phyloP scores from a whole-genome alignment of 2,888 invertebrate species.

The Cybosia mesomella region DNA sequence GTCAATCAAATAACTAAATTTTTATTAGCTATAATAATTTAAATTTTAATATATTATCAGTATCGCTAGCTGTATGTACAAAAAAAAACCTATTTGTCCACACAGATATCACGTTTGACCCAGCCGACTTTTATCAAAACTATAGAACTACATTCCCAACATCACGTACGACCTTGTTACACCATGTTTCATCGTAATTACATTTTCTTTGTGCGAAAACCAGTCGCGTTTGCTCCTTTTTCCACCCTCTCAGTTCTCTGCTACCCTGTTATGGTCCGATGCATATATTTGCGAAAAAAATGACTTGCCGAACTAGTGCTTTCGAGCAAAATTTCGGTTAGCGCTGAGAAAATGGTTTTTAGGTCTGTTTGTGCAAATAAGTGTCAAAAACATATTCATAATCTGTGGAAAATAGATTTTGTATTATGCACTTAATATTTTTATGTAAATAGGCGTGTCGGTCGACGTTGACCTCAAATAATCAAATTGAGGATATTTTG shows the following conservation, averaged over 20 bases:
- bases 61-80: background rate
- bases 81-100: background rate
- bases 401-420: background rate
- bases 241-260: slow-evolving; percentile 27
- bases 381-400: background rate
- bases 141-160: slow-evolving; percentile 14
- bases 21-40: background rate
- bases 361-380: background rate
- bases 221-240: slow-evolving; percentile 37
- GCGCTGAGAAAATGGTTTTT: background rate
- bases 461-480: too few species aligned
- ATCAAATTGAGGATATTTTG: too few species aligned
- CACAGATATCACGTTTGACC: background rate
- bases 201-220: slow-evolving; percentile 59
- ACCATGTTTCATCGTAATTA: slow-evolving; percentile 60
- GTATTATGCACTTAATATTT: background rate
- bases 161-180: slow-evolving; percentile 42
- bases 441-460: background rate
- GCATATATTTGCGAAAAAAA: slow-evolving; percentile 30
- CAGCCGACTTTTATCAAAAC: slow-evolving; percentile 4
- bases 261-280: slow-evolving; percentile 30
- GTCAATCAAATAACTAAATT: background rate
- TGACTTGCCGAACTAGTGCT: slow-evolving; percentile 14
- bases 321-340: slow-evolving; percentile 9
- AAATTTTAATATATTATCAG: background rate